These are phyloP conservation scores for Penaeus chinensis DNA, from an alignment of 1,140 invertebrate genomes.

Conservation along the genomic window DNA sequence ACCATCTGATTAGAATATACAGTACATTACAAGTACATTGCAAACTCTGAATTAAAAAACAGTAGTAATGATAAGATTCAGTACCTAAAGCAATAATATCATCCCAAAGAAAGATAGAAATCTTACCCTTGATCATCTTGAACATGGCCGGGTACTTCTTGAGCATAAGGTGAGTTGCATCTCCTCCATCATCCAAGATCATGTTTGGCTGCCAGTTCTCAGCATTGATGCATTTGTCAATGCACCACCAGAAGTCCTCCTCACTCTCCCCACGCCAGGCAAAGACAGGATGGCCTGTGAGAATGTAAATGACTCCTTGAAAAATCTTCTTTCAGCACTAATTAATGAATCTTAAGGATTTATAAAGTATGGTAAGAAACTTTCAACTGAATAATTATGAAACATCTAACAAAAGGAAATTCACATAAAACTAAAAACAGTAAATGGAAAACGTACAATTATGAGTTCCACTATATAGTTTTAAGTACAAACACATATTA, in stretches of 20 bases:
- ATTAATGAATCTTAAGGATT: no score
- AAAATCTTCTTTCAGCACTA: not conserved
- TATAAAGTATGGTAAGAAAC: no score
- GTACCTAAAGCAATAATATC: not conserved
- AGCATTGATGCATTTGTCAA: constrained; percentile 91
- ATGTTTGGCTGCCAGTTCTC: constrained; percentile 98
- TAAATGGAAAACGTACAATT: no score
- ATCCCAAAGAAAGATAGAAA: not conserved
- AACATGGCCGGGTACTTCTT: constrained; percentile 97
- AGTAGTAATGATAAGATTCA: not conserved
- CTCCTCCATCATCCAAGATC: constrained; percentile 97
- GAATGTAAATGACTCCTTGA: constrained; percentile 29
- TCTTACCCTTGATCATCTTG: constrained; percentile 90
- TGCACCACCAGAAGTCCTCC: constrained; percentile 99
- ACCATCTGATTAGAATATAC: not conserved
- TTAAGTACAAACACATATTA: no score
- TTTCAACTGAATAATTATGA: no score
- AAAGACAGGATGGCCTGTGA: constrained; percentile 83
- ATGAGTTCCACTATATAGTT: no score
- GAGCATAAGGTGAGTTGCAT: constrained; percentile 95
- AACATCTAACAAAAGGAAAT: no score
- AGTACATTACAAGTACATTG: not conserved
- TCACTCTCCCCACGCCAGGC: constrained; percentile 96
- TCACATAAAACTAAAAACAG: no score
- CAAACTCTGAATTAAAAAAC: not conserved